phyloP scores from a whole-genome alignment of 2,888 invertebrate genomes.

The Polymixis lichenea region DNA sequence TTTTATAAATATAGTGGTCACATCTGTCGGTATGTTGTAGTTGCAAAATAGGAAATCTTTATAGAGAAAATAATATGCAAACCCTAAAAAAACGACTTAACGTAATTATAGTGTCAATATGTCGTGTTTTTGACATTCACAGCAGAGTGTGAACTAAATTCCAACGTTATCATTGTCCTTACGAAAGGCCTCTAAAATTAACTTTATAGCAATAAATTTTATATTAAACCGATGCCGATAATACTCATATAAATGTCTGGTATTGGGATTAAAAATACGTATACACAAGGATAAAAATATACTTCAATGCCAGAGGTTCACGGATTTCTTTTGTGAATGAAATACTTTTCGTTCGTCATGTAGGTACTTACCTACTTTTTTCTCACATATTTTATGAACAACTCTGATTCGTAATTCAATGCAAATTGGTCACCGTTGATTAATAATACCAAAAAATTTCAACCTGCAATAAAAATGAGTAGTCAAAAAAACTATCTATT shows the following conservation, averaged over 20 bases:
- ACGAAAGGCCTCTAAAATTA: slow-evolving; percentile 43
- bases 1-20: too few relatives aligned
- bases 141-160: slow-evolving; percentile 21
- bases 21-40: neutral
- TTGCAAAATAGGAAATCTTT: neutral
- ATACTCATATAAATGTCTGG: slow-evolving; percentile 41
- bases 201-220: slow-evolving; percentile 40
- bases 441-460: neutral
- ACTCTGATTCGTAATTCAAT: neutral
- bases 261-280: slow-evolving; percentile 40
- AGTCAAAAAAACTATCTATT: neutral
- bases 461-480: neutral
- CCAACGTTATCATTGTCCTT: slow-evolving; percentile 42
- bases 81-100: neutral
- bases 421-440: neutral
- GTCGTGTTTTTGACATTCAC: neutral
- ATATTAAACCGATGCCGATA: slow-evolving; percentile 38
- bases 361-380: neutral
- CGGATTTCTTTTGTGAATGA: neutral
- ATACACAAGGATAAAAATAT: slow-evolving; percentile 33
- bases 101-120: neutral
- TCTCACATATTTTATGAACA: neutral
- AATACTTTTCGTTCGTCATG: neutral
- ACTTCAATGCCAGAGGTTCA: slow-evolving; percentile 32
- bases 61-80: neutral